These are phyloP conservation scores for Drosophila robusta DNA, from an alignment of 2,888 invertebrate species.

Conservation along the genomic window DNA sequence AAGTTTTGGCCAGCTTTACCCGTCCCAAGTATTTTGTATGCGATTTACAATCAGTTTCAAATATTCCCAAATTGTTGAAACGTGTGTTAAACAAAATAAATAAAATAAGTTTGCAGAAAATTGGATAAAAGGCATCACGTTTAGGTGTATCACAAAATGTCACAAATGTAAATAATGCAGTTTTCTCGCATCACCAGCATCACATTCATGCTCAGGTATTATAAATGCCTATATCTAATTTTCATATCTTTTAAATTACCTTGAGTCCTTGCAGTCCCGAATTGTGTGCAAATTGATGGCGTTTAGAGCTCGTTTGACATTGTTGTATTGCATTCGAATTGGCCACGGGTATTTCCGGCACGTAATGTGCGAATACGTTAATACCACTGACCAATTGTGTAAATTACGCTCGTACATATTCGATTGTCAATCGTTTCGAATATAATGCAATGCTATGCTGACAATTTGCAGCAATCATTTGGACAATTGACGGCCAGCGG, in stretches of 20 bases:
- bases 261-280: neutral
- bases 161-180: no score
- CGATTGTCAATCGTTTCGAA: slow-evolving; percentile 34
- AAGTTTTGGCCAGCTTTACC: no score
- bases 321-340: slow-evolving; percentile 13
- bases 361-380: slow-evolving; percentile 25
- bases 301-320: slow-evolving; percentile 2
- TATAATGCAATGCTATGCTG: slow-evolving; percentile 17
- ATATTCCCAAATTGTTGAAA: no score
- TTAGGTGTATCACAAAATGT: no score
- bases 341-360: slow-evolving; percentile 36
- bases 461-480: slow-evolving; percentile 53
- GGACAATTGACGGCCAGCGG: slow-evolving; percentile 22
- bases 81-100: no score
- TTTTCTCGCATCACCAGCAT: no score
- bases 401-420: slow-evolving; percentile 29
- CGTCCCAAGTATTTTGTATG: no score
- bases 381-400: slow-evolving; percentile 26
- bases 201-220: no score
- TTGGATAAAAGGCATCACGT: no score
- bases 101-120: no score
- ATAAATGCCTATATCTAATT: neutral
- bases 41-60: no score
- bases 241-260: neutral
- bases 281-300: neutral